Evolutionary conservation across 1,140 invertebrate genomes (phyloP).

Genomic region (Harlomillsia oculata): DNA sequence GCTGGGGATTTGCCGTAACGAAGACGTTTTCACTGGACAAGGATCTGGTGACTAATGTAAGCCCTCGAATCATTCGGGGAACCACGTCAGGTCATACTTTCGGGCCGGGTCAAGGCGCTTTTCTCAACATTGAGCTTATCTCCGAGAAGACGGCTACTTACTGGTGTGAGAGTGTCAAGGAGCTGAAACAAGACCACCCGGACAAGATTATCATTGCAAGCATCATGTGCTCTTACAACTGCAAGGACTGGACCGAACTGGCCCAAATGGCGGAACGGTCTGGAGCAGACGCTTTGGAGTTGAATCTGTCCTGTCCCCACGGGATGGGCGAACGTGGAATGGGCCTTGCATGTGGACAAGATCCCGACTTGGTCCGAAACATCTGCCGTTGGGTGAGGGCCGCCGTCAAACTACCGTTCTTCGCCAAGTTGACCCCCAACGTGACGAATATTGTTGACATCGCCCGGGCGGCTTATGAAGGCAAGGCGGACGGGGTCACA

Average conservation of each 20-base stretch:
- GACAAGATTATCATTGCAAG: slow-evolving; percentile 87
- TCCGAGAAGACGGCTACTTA: slow-evolving; percentile 91
- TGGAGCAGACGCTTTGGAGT: slow-evolving; percentile 86
- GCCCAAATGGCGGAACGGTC: slow-evolving; percentile 66
- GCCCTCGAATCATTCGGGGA: slow-evolving; percentile 87
- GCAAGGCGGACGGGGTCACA: slow-evolving; percentile 84
- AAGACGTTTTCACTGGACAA: slow-evolving; percentile 95
- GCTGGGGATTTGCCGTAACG: slow-evolving; percentile 93
- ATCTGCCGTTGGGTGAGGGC: slow-evolving; percentile 83
- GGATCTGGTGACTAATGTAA: slow-evolving; percentile 92
- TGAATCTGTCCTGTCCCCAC: slow-evolving; percentile 96
- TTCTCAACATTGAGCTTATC: slow-evolving; percentile 96
- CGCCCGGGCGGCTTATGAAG: slow-evolving; percentile 80
- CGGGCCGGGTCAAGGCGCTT: slow-evolving; percentile 88
- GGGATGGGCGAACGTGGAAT: slow-evolving; percentile 97
- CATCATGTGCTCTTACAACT: slow-evolving; percentile 88
- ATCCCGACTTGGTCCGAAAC: slow-evolving; percentile 72
- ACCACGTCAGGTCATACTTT: slow-evolving; percentile 81
- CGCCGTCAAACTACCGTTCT: slow-evolving; percentile 88
- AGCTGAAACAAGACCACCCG: slow-evolving; percentile 88
- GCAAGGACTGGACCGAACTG: slow-evolving; percentile 78
- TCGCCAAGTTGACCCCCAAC: slow-evolving; percentile 95
- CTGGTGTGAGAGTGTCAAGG: slow-evolving; percentile 79
- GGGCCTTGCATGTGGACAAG: slow-evolving; percentile 91
- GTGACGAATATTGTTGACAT: slow-evolving; percentile 87